These are phyloP conservation scores for Encarsia formosa DNA, from an alignment of 2,888 invertebrate species.

Conservation along the genomic window DNA sequence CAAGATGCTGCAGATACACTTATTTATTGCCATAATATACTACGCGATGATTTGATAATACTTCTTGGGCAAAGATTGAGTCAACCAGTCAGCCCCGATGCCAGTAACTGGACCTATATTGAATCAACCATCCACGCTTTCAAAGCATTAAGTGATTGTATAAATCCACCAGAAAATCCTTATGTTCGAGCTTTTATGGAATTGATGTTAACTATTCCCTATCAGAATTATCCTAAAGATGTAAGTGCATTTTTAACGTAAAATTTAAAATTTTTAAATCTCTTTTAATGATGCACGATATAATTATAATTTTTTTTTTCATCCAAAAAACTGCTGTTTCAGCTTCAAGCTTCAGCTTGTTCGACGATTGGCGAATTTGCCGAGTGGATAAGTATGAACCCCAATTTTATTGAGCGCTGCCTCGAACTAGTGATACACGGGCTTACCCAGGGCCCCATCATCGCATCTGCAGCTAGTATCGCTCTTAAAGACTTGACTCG, in stretches of 20 bases:
- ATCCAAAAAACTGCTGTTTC: too few relatives aligned
- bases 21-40: constrained; percentile 80
- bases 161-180: constrained; percentile 45
- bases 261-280: background rate
- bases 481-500: constrained; percentile 83
- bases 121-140: constrained; percentile 56
- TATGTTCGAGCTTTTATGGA: constrained; percentile 54
- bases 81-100: constrained; percentile 54
- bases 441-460: constrained; percentile 59
- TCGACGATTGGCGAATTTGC: constrained; percentile 68
- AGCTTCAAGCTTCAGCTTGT: too few relatives aligned
- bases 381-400: constrained; percentile 76
- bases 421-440: constrained; percentile 68
- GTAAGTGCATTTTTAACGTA: constrained; percentile 27
- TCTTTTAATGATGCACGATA: background rate
- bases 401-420: constrained; percentile 62
- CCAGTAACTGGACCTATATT: constrained; percentile 57
- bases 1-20: constrained; percentile 83
- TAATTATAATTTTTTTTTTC: background rate
- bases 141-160: constrained; percentile 55
- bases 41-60: constrained; percentile 70
- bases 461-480: constrained; percentile 77
- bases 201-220: constrained; percentile 43
- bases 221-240: constrained; percentile 43
- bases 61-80: constrained; percentile 65